Percentiles rank a stretch among this genome's conserved stretches.
Evolutionary conservation across 92 coral and sea anemone species (phyloP).

Genomic region (Blastomussa wellsi): DNA sequence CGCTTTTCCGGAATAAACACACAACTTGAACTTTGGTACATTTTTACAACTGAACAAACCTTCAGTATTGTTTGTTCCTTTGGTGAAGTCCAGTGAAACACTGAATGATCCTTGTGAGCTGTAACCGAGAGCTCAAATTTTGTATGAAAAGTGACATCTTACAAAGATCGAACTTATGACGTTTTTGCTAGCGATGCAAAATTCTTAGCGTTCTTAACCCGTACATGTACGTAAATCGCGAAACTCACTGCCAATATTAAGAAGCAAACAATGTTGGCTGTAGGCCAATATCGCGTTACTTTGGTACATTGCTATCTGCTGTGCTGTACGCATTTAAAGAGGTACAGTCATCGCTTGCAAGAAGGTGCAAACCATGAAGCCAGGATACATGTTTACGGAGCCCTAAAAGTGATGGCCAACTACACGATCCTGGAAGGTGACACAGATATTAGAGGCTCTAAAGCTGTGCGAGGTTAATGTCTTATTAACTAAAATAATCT

Average conservation of each 20-base stretch:
- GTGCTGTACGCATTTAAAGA: not conserved
- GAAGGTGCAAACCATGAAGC: not conserved
- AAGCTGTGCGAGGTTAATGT: constrained; percentile 1
- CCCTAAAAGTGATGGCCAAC: not conserved
- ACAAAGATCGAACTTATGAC: constrained; percentile 10
- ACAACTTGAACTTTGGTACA: constrained; percentile 10
- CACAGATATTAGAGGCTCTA: not conserved
- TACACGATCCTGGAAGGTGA: not conserved
- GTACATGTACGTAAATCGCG: constrained; percentile 13
- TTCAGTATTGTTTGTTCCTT: not conserved
- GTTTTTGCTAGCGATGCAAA: constrained; percentile 27
- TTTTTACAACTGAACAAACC: constrained; percentile 3
- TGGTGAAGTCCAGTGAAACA: not conserved
- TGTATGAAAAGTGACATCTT: not conserved
- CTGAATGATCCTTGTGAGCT: not conserved
- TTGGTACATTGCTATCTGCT: not conserved
- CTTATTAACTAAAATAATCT: no score
- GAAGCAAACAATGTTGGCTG: constrained; percentile 31
- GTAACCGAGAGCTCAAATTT: not conserved
- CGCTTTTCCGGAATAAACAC: constrained; percentile 41
- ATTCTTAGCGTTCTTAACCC: constrained; percentile 39
- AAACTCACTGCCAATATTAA: not conserved
- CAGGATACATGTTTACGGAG: not conserved
- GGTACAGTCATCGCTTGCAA: not conserved
- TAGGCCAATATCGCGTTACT: not conserved